A percentile compares a stretch with the other conserved stretches of the same genome.
These are phyloP conservation scores for Emys orbicularis DNA, from an alignment of 2,797 vertebrate genomes.

Conservation along the genomic window DNA sequence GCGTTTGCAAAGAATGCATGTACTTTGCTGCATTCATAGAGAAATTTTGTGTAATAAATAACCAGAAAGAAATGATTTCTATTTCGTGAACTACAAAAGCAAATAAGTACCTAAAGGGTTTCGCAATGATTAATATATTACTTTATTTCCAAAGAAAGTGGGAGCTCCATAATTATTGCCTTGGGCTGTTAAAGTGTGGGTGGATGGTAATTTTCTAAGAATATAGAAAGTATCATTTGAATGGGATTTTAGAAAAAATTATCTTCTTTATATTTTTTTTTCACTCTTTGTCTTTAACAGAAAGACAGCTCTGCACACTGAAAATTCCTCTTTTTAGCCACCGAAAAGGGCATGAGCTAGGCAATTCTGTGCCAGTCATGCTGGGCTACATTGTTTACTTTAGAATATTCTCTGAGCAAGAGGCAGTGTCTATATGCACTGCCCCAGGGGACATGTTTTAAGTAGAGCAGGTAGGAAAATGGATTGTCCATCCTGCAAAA, in stretches of 20 bases:
- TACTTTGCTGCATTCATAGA: neutral
- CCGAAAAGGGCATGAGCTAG: fast-evolving
- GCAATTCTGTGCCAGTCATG: fast-evolving
- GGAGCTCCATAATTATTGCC: neutral
- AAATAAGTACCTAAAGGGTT: neutral
- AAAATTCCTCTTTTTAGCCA: neutral
- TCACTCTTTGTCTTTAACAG: fast-evolving
- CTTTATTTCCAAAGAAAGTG: neutral
- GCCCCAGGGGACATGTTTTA: neutral
- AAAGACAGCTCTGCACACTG: neutral
- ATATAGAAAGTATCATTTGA: neutral
- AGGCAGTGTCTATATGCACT: fast-evolving
- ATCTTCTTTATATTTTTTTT: neutral
- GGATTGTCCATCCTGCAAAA: too few relatives aligned
- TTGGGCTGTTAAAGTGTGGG: fast-evolving
- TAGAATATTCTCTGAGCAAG: neutral
- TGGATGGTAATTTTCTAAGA: neutral
- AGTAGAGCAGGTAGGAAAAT: too few relatives aligned
- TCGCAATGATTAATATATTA: neutral
- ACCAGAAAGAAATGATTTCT: neutral
- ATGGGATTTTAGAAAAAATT: fast-evolving
- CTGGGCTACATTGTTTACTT: neutral
- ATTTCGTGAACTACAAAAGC: neutral
- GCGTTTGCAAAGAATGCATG: neutral
- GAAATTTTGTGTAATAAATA: neutral